Evolutionary conservation across 2,888 invertebrate species (phyloP).

Genomic region (Drosophila testacea): DNA sequence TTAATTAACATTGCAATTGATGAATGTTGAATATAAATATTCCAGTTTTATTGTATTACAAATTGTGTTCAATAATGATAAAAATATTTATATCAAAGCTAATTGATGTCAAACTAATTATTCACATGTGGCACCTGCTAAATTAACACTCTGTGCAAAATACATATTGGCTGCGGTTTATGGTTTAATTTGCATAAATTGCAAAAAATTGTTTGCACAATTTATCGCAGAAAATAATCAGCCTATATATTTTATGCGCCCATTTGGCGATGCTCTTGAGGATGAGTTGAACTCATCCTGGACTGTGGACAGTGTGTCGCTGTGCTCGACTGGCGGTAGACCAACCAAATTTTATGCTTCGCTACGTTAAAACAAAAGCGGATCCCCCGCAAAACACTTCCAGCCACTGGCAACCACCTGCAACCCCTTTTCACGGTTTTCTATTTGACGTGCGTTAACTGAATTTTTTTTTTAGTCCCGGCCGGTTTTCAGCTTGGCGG

Average conservation of each 20-base stretch:
- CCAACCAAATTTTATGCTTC: conserved; percentile 73
- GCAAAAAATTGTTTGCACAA: conserved; percentile 27
- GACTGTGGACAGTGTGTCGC: conserved; percentile 22
- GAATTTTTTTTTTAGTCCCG: conserved; percentile 33
- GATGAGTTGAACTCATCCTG: conserved; percentile 36
- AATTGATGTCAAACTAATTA: neutral
- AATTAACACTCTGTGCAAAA: neutral
- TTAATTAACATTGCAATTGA: too few species aligned
- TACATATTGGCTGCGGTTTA: conserved; percentile 9
- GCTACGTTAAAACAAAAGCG: conserved; percentile 63
- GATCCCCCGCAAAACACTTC: neutral
- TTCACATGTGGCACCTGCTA: neutral
- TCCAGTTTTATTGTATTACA: neutral
- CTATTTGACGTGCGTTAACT: conserved; percentile 48
- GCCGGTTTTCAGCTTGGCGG: conserved; percentile 47
- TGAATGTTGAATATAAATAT: too few species aligned
- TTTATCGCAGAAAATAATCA: conserved; percentile 49
- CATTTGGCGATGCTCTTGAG: conserved; percentile 6
- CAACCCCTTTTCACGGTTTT: conserved; percentile 53
- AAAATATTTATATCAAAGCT: neutral
- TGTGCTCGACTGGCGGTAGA: conserved; percentile 64
- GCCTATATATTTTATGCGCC: conserved; percentile 36
- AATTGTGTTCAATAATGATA: neutral
- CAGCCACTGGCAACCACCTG: conserved; percentile 27
- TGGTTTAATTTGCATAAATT: conserved; percentile 34